Percentiles rank a stretch among this genome's conserved stretches.
phyloP scores from a whole-genome alignment of 2,888 invertebrate species.

The Trichopria drosophilae region DNA sequence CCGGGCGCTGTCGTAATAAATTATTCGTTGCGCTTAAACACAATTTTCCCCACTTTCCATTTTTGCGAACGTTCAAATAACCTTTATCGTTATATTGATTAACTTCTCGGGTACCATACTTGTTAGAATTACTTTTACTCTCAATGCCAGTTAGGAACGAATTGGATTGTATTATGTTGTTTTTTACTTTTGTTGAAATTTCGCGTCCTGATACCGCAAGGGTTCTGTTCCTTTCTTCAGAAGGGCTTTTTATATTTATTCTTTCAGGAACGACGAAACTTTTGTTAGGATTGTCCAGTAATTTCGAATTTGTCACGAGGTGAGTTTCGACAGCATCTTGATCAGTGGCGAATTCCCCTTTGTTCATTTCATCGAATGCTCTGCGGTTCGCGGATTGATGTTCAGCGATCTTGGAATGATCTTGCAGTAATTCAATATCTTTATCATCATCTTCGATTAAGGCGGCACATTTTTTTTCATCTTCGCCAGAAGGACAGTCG shows the following conservation, averaged over 20 bases:
- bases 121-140: constrained; percentile 26
- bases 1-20: constrained; percentile 63
- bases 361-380: too few relatives aligned
- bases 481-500: constrained; percentile 75
- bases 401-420: not conserved
- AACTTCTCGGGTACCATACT: constrained; percentile 40
- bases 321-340: constrained; percentile 45
- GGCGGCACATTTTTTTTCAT: constrained; percentile 71
- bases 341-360: constrained; percentile 29
- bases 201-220: constrained; percentile 42
- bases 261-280: constrained; percentile 15
- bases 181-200: constrained; percentile 37
- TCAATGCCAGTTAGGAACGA: constrained; percentile 36
- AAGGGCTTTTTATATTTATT: constrained; percentile 15
- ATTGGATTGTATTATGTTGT: constrained; percentile 18
- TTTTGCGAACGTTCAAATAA: constrained; percentile 73
- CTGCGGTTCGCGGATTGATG: not conserved
- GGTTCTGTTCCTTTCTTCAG: constrained; percentile 25
- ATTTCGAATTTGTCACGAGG: constrained; percentile 44
- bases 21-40: constrained; percentile 72
- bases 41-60: constrained; percentile 77
- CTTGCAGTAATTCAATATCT: too few relatives aligned
- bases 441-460: constrained; percentile 52
- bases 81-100: constrained; percentile 60
- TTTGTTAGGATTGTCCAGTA: constrained; percentile 36